Percentiles rank a stretch among this genome's conserved stretches.
Conservation (phyloP, 2,797 vertebrate species). For the Aldrovandia affinis region DNA sequence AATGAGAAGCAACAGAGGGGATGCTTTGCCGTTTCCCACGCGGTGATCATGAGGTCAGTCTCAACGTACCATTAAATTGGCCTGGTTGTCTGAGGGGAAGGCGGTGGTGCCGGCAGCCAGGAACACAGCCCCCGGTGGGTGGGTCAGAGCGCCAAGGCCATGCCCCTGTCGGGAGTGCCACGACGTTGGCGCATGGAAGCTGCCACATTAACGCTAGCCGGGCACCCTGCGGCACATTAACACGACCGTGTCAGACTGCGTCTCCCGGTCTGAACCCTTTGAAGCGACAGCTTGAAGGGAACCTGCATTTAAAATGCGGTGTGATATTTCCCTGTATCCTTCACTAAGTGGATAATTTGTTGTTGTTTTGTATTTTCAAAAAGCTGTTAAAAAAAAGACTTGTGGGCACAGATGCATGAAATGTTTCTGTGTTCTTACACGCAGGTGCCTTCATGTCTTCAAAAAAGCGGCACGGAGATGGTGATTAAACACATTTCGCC, state of each 20-base stretch:
- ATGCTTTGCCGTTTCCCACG: neutral
- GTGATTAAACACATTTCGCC: conserved; percentile 39
- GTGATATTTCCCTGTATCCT: neutral
- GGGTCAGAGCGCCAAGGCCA: neutral
- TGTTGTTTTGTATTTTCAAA: neutral
- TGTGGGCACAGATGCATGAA: neutral
- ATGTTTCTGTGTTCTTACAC: neutral
- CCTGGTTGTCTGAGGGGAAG: neutral
- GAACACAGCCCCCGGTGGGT: neutral
- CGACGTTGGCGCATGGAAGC: neutral
- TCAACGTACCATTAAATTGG: conserved; percentile 11
- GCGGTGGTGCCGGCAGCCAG: neutral
- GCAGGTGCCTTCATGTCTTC: neutral
- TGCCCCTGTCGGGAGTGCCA: neutral
- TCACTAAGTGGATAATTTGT: neutral
- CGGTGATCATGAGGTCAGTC: neutral
- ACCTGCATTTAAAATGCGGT: neutral
- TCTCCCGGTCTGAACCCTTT: neutral
- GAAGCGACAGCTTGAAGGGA: neutral
- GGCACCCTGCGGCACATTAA: neutral
- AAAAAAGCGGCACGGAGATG: conserved; percentile 53
- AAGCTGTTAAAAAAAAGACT: neutral
- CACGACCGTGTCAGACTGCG: neutral
- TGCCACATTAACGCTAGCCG: neutral
- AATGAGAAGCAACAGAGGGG: conserved; percentile 5